Conservation (phyloP, 2,113 vertebrate genomes). For the Barnardius zonarius region DNA sequence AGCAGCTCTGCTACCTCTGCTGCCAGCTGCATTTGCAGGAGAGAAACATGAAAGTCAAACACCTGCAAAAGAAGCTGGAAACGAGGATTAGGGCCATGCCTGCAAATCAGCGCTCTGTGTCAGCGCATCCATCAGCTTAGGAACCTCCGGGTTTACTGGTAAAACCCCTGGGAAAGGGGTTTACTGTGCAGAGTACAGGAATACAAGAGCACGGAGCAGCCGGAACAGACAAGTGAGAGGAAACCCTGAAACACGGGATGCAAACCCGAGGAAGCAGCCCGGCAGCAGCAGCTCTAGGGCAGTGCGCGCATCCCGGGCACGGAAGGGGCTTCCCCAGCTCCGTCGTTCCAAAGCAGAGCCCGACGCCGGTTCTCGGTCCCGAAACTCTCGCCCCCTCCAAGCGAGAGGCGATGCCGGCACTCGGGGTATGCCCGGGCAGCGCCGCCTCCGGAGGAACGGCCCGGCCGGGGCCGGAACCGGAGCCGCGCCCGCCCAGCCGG, state of each 20-base stretch:
- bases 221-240: not conserved
- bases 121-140: accelerated
- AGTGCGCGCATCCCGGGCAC: not conserved
- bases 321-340: not conserved
- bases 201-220: not conserved
- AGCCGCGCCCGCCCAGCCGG: no score
- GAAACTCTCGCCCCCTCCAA: not conserved
- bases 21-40: not conserved
- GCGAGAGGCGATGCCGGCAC: not conserved
- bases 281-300: not conserved
- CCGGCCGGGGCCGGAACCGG: no score
- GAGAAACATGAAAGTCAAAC: not conserved
- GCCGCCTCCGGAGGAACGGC: not conserved
- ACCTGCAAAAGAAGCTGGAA: not conserved
- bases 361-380: not conserved
- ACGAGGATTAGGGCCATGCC: accelerated
- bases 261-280: no score
- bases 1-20: not conserved
- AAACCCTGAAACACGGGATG: not conserved
- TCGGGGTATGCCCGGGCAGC: not conserved
- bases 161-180: not conserved
- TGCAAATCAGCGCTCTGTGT: accelerated
- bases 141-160: not conserved
- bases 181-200: not conserved
- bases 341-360: accelerated